Base-by-base conservation (phyloP, 2,113 vertebrate species). In the Blennius ocellaris region DNA sequence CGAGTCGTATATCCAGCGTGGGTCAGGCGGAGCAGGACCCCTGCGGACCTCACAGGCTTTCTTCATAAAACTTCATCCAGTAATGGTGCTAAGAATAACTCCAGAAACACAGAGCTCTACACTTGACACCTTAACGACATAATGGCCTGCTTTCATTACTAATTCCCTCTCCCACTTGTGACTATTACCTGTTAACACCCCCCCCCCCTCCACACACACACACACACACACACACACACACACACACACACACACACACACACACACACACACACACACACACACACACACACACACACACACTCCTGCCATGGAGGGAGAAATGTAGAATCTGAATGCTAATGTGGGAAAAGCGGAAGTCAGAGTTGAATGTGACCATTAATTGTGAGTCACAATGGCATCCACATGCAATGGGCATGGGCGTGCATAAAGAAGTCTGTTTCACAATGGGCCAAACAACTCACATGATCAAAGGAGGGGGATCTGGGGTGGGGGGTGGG, bases 301-400 rank as follows among this genome's bases (percentile, higher is more conserved):
- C 21, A 30, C 21, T 30, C 4, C 21, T 30, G 37, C 21, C 21
- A 30, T 30, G 21, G 21, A 30, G 21, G 21, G 21, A 43, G 54
- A 5, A 53, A 37, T 6, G 64, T 63, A 14, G 11, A 41, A 10
- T 50, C 15, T 16, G 86, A 90, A 88, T 87, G 73, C 67, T 78
- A 87, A 89, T 86, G 79, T 83, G 83, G 78, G 78, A 84, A 30
- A 85, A 80, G 49, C 43, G 74, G 80, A 88, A 83, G 75, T 64
- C 53, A 15, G 64, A 44, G 60, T 39, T 90, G 81, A 87, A 86
- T 85, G 86, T 45, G 57, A 80, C 81, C 83, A 83, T 88, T 84
- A 89, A 87, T 76, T 70, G 67, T 9, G 12, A 78, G 76, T 50
- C 69, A 80, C 75, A 86, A 86, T 87, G 85, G 66, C 14, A 12